Evolutionary conservation across 2,888 invertebrate genomes (phyloP), one percentile per base, ranked within the genome.

Genomic region (Acronicta psi): DNA sequence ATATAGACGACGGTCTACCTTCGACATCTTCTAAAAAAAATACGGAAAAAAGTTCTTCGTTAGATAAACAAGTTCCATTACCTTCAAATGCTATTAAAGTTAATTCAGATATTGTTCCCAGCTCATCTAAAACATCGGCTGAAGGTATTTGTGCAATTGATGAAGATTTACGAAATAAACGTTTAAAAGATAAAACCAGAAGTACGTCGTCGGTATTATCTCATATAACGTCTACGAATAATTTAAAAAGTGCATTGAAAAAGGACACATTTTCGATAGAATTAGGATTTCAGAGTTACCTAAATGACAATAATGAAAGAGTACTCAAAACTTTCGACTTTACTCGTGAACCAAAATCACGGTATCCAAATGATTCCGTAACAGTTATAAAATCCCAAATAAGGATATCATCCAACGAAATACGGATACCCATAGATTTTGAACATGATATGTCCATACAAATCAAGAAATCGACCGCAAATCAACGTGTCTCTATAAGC

Each of bases 251-350:
- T 45, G 47, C 45, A n/a, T 16, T 51, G 31, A 59, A 69, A 31
- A 56, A 45, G 25, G 55, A 56, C 23, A 41, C 45, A 20, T 52
- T 76, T 47, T 57, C 61, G 43, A 18, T 89, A 14, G 80, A 90
- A 47, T 67, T 93, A 44, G 85, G 81, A 49, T 86, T 92, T 60
- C 85, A 87, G 54, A 84, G 79, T 16, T 86, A 83, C 40, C 1
- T 72, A 7, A 82, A 85, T 54, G 75, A 85, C 9, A 75, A 82
- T 46, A 84, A 87, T 42, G 76, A 85, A 68, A 81, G 70, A 61
- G 64, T 82, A 41, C 53, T 92, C 13, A 84, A 75, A 78, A 85
- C 86, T 46, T 74, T 88, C 45, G 79, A 87, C 36, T 53, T 77
- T 13, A 54, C 59, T 1, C 61, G 62, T 20, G 44, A 75, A 53